Conservation (phyloP, 2,797 vertebrate genomes). For the Strix occidentalis region DNA sequence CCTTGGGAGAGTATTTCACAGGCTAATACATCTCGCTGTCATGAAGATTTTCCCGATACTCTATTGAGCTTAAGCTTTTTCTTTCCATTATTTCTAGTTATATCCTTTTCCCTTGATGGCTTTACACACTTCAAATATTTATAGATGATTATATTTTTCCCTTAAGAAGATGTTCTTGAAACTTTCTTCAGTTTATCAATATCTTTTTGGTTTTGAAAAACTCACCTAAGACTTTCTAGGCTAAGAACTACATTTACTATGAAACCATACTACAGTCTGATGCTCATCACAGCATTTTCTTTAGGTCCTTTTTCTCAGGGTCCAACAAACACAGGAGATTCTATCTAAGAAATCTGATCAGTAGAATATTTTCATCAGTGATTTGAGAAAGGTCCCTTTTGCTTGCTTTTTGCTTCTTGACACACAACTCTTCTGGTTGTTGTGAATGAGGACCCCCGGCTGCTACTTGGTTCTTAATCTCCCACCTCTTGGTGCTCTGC, state of each 20-base stretch:
- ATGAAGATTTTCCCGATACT: not conserved
- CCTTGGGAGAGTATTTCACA: slow-evolving; percentile 34
- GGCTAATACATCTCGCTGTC: slow-evolving; percentile 29
- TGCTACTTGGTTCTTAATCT: not conserved
- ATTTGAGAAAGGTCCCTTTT: not conserved
- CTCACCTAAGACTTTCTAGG: not conserved
- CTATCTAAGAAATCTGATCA: not conserved
- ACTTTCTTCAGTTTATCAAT: not conserved
- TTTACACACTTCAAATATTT: slow-evolving; percentile 31
- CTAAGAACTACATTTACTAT: not conserved
- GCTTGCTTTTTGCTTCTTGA: not conserved
- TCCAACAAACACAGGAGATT: not conserved
- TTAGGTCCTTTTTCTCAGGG: not conserved
- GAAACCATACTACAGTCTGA: not conserved
- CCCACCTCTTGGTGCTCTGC: not conserved
- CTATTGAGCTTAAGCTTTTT: slow-evolving; percentile 23
- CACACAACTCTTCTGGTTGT: not conserved
- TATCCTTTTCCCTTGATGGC: not conserved
- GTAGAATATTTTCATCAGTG: not conserved
- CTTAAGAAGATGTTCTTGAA: not conserved
- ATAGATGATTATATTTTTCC: not conserved
- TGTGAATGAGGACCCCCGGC: not conserved
- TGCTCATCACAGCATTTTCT: not conserved
- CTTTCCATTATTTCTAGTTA: slow-evolving; percentile 32
- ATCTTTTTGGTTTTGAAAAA: not conserved